phyloP scores from a whole-genome alignment of 2,113 vertebrate genomes.

The Brevimyrus niger region DNA sequence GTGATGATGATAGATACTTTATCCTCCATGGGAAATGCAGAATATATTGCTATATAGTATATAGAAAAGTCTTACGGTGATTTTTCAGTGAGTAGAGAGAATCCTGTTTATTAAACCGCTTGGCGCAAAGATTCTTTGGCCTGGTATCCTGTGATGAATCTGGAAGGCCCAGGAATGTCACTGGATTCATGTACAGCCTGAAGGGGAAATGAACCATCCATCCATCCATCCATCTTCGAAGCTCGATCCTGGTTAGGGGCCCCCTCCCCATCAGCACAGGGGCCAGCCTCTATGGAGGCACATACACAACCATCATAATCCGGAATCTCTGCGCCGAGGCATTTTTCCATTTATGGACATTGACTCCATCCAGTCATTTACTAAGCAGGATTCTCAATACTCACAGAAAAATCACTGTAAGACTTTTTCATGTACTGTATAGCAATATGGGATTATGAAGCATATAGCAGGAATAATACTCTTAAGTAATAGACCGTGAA shows the following conservation, averaged over 20 bases:
- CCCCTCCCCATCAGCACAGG: neutral
- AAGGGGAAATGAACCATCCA: neutral
- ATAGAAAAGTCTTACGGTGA: neutral
- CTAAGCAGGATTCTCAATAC: neutral
- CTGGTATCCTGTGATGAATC: neutral
- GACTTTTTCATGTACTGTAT: neutral
- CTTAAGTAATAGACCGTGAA: neutral
- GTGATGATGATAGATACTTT: neutral
- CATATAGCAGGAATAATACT: neutral
- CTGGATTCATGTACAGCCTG: neutral
- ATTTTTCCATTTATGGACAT: neutral
- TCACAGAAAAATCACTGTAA: neutral
- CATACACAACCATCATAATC: neutral
- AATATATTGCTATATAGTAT: neutral
- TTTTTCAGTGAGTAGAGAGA: neutral
- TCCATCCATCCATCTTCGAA: neutral
- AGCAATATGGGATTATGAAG: neutral
- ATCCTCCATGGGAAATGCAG: neutral
- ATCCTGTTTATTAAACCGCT: neutral
- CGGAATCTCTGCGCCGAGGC: neutral
- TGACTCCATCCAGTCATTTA: neutral
- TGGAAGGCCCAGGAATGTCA: neutral
- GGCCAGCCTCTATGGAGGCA: neutral
- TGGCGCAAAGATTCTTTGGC: neutral
- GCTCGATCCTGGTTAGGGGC: neutral